phyloP scores from a whole-genome alignment of 2,113 vertebrate species.

The human region GRCh38 chr2:204246001-204246500 shows the following conservation, averaged over 20 bases:
- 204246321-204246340: neutral
- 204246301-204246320: neutral
- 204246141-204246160: neutral
- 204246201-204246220: neutral
- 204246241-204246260: neutral
- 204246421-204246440: neutral
- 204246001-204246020: constrained; percentile 43
- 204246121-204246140: constrained; percentile 42
- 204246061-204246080: constrained; percentile 38
- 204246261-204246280: neutral
- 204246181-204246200: constrained; percentile 29
- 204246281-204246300: neutral
- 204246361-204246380: neutral
- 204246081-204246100: neutral
- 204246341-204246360: neutral
- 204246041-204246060: constrained; percentile 22
- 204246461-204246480: constrained; percentile 30
- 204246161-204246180: constrained; percentile 33
- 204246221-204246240: neutral
- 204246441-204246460: neutral
- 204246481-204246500: neutral
- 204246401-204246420: neutral
- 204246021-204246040: neutral
- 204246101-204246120: constrained; percentile 34
- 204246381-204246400: neutral